Conservation (phyloP, 2,113 vertebrate species). For the Capreolus pygargus region DNA sequence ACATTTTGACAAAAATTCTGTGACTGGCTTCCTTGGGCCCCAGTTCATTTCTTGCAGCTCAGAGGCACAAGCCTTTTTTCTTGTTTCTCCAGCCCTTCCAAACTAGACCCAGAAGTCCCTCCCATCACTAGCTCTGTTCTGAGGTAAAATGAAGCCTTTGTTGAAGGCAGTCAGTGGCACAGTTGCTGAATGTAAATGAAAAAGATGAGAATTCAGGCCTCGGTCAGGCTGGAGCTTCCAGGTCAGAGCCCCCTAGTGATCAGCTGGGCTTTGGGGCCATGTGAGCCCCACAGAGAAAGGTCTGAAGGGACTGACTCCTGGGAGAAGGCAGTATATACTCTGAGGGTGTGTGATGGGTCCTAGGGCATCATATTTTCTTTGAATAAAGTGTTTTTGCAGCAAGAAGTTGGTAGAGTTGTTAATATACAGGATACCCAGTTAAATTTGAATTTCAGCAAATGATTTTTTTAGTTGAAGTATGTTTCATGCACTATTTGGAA, state of each 20-base stretch:
- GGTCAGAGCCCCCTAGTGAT: no score
- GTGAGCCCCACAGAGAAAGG: not conserved
- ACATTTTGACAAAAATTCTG: not conserved
- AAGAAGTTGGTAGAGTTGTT: not conserved
- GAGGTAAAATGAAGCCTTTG: not conserved
- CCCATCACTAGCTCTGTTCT: not conserved
- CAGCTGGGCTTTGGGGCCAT: fast-evolving
- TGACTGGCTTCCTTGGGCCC: not conserved
- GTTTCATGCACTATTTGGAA: not conserved
- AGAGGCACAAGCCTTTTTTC: not conserved
- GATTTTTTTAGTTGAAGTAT: not conserved
- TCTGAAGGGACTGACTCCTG: not conserved
- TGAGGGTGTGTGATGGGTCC: not conserved
- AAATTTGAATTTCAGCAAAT: not conserved
- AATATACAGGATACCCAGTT: not conserved
- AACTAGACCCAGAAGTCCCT: not conserved
- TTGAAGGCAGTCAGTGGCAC: not conserved
- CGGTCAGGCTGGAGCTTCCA: fast-evolving
- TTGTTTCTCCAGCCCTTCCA: not conserved
- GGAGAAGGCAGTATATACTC: not conserved
- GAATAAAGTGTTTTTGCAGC: not conserved
- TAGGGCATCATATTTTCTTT: not conserved
- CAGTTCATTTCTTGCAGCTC: not conserved
- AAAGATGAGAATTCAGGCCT: not conserved
- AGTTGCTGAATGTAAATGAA: not conserved